Evolutionary conservation across 2,113 vertebrate species (phyloP).

Genomic region (Vulpes vulpes): DNA sequence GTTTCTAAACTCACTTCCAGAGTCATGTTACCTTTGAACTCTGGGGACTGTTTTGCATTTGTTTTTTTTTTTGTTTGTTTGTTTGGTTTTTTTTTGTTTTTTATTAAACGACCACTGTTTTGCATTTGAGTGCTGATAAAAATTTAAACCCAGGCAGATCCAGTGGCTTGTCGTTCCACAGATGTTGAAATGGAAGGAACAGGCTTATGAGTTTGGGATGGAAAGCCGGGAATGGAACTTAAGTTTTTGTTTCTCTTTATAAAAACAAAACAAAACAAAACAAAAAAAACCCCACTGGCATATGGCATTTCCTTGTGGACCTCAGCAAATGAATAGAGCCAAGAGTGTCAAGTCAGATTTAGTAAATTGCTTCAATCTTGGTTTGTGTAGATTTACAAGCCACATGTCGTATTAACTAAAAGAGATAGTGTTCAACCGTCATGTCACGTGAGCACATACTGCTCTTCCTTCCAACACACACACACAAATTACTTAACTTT

Average conservation of each 20-base stretch:
- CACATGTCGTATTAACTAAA: constrained; percentile 76
- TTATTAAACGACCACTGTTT: not conserved
- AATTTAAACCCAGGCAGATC: not conserved
- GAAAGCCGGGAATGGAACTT: constrained; percentile 68
- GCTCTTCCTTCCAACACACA: constrained; percentile 40
- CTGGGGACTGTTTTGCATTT: not conserved
- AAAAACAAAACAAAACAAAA: constrained; percentile 29
- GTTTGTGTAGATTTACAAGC: constrained; percentile 74
- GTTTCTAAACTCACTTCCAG: not conserved
- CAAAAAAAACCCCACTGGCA: constrained; percentile 44
- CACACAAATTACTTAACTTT: constrained; percentile 80
- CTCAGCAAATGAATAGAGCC: constrained; percentile 73
- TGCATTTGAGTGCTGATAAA: not conserved
- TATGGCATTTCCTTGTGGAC: constrained; percentile 55
- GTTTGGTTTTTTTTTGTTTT: too few relatives aligned
- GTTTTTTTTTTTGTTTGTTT: too few relatives aligned
- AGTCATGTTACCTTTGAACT: not conserved
- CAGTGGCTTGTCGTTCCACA: not conserved
- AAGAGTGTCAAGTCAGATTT: constrained; percentile 70
- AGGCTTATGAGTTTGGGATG: constrained; percentile 68
- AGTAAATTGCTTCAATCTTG: constrained; percentile 70
- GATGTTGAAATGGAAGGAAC: constrained; percentile 60
- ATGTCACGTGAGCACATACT: constrained; percentile 72
- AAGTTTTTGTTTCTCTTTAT: not conserved
- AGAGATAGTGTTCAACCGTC: constrained; percentile 69